These are phyloP conservation scores for Myrmecophaga tridactyla DNA, from an alignment of 2,113 vertebrate species.

Conservation along the genomic window DNA sequence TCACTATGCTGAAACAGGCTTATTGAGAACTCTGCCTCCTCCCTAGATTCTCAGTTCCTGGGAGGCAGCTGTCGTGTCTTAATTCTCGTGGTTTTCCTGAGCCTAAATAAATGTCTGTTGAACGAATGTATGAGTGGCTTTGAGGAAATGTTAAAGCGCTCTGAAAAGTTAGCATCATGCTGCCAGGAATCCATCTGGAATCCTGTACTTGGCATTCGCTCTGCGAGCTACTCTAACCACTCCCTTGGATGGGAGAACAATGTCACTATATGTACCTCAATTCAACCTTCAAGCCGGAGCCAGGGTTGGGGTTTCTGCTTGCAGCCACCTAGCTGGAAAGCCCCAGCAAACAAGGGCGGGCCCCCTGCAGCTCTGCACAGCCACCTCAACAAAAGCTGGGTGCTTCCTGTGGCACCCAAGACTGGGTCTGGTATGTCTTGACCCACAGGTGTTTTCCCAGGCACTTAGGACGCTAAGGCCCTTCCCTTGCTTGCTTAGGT, in stretches of 20 bases:
- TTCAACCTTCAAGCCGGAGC: neutral
- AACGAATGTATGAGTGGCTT: neutral
- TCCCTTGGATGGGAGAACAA: neutral
- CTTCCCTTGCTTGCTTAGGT: neutral
- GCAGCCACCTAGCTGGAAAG: neutral
- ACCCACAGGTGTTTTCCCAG: neutral
- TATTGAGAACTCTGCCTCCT: neutral
- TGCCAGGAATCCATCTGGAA: neutral
- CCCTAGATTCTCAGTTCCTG: too few species aligned
- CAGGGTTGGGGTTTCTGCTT: neutral
- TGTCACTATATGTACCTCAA: neutral
- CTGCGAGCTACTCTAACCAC: neutral
- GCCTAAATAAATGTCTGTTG: neutral
- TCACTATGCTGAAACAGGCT: neutral
- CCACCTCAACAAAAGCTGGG: neutral
- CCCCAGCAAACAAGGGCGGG: constrained; percentile 50
- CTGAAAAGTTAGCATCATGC: neutral
- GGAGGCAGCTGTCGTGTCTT: neutral
- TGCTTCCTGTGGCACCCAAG: constrained; percentile 20
- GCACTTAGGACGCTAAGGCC: neutral
- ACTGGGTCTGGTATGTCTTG: neutral
- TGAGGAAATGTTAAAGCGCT: neutral
- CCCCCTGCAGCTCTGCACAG: neutral
- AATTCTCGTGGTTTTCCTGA: neutral
- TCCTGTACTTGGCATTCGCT: neutral